Evolutionary conservation across 2,888 invertebrate genomes (phyloP), one percentile per base, ranked within the genome.

Genomic region (Agriopis leucophaearia): DNA sequence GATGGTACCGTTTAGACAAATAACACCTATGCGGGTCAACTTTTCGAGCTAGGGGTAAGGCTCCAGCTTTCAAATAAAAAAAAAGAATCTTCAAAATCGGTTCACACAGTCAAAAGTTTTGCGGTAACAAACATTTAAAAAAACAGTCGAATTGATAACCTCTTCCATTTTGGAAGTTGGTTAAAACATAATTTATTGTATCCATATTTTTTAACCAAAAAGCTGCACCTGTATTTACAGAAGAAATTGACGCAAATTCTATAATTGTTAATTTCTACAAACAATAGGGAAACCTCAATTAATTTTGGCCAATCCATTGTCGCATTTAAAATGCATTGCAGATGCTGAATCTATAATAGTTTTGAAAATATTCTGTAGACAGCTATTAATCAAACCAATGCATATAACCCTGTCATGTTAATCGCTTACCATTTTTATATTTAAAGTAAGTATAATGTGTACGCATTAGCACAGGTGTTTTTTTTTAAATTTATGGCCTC

Each of bases 401-500:
- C 35, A 57, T 12, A 57, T 15, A 45, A 10, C 15, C 27, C n/a
- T 57, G 45, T 47, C 58, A 13, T 8, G 10, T 57, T 15, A 36
- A 27, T 45, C n/a, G 35, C 36, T 45, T 45, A 36, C 0, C 15
- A 18, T 8, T 59, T 50, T 50, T 38, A 38, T 38, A 9, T 47
- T 38, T 45, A 38, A 58, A 48, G 38, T 58, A 58, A 48, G 48
- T 40, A 59, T 5, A 42, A 59, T 27, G 27, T 50, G 9, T 40
- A 7, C 42, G 42, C n/a, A 16, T 66, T 66, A 60, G 55, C 36
- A 44, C 66, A 60, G 66, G 60, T 66, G 60, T 0, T 55, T 36
- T 38, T 40, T 18, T 50, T 52, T 15, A n/a, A 48, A 66, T 66
- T 60, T 66, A 60, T 66, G 27, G 40, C 65, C 27, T 7, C 4